Conservation (phyloP, 2,888 invertebrate species). For the Rhagonycha fulva region DNA sequence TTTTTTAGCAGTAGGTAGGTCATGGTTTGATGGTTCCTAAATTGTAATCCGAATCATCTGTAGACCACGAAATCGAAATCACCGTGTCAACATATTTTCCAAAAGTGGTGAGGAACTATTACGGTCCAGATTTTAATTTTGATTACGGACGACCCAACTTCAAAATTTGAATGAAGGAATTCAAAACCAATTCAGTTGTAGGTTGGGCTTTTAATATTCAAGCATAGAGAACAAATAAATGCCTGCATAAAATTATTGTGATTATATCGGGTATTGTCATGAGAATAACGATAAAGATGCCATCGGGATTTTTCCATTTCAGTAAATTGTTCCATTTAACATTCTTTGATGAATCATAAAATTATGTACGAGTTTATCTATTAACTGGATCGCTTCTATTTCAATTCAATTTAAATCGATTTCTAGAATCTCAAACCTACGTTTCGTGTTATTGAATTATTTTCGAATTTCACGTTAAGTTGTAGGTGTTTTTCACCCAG, state of each 20-base stretch:
- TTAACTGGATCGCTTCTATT: background rate
- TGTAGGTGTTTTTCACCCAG: no score
- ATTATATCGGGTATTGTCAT: background rate
- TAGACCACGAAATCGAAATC: background rate
- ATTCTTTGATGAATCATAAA: background rate
- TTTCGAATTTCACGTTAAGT: no score
- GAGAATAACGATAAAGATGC: background rate
- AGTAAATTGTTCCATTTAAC: background rate
- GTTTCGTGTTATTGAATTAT: no score
- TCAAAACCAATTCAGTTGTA: background rate
- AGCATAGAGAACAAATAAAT: slow-evolving; percentile 4
- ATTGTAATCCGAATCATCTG: background rate
- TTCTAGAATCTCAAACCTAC: background rate
- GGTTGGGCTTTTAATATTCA: slow-evolving; percentile 3
- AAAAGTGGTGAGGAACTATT: background rate
- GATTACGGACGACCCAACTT: background rate
- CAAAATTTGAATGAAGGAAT: background rate
- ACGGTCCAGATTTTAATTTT: background rate
- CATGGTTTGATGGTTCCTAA: background rate
- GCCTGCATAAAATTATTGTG: slow-evolving; percentile 3
- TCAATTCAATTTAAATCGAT: background rate
- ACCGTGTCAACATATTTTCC: background rate
- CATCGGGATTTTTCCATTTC: background rate
- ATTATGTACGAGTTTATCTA: background rate
- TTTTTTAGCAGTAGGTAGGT: background rate